These are phyloP conservation scores for Hyppa rectilinea DNA, from an alignment of 2,888 invertebrate genomes.

Conservation along the genomic window DNA sequence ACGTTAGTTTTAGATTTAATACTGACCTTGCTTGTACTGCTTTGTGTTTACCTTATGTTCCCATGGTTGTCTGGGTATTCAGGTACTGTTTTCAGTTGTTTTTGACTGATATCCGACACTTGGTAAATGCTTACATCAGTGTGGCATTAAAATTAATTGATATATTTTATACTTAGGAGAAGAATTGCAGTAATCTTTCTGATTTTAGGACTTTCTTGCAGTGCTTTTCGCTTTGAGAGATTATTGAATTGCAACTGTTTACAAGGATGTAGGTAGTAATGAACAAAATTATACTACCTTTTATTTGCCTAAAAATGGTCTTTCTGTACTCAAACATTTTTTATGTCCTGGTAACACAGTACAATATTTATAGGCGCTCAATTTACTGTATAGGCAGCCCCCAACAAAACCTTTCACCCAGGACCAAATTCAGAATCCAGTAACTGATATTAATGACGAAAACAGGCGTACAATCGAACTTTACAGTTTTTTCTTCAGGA, in stretches of 20 bases:
- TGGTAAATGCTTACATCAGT: neutral
- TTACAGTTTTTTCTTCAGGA: neutral
- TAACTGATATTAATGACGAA: neutral
- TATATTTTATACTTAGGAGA: neutral
- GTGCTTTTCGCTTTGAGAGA: neutral
- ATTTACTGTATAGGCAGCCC: neutral
- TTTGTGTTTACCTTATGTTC: neutral
- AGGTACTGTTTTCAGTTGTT: no score
- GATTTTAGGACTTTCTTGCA: neutral
- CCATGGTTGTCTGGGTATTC: neutral
- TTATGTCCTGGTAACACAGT: neutral
- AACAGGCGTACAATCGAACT: neutral
- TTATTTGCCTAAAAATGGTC: no score
- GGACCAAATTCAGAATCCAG: neutral
- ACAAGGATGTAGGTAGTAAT: no score
- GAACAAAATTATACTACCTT: neutral
- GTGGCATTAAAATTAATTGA: neutral
- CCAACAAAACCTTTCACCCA: neutral
- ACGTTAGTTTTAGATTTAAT: constrained; percentile 13
- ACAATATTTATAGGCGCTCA: no score
- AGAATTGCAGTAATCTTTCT: neutral
- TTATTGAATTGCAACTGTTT: no score
- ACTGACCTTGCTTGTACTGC: neutral
- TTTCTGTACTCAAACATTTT: neutral
- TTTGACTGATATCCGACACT: no score